Conservation (phyloP, 2,888 invertebrate genomes). For the Artemia sp. region DNA sequence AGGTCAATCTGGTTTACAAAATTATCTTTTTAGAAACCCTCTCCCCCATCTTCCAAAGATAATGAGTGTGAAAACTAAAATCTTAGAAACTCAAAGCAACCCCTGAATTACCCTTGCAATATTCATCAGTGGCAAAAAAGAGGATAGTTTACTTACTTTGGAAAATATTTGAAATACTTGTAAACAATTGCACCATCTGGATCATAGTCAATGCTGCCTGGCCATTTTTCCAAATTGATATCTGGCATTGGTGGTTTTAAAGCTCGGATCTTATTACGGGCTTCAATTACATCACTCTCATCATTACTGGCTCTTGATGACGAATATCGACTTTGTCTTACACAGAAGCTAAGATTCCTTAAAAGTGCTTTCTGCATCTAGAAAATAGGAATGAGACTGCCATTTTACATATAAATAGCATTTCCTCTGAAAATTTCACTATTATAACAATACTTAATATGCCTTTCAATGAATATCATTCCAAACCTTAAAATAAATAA, state of each 20-base stretch:
- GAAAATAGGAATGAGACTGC: neutral
- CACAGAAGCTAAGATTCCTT: neutral
- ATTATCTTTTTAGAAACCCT: too few species aligned
- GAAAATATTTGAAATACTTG: conserved; percentile 6
- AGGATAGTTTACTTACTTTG: neutral
- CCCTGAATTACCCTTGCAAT: too few species aligned
- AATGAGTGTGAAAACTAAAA: too few species aligned
- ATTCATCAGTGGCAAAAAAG: too few species aligned
- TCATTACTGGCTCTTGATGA: neutral
- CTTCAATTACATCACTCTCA: neutral
- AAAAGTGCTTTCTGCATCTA: neutral
- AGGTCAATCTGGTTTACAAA: too few species aligned
- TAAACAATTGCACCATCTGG: conserved; percentile 13
- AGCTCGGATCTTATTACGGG: neutral
- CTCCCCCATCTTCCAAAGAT: too few species aligned
- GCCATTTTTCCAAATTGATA: conserved; percentile 4
- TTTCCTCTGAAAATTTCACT: too few species aligned
- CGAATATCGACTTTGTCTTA: neutral
- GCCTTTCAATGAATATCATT: too few species aligned
- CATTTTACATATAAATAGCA: too few species aligned
- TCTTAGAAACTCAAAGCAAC: too few species aligned
- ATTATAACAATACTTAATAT: too few species aligned
- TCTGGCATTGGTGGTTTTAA: conserved; percentile 14
- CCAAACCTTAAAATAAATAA: too few species aligned
- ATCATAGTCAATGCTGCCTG: neutral